Conservation (phyloP, 2,113 vertebrate species). For the Oreotrochilus melanogaster region DNA sequence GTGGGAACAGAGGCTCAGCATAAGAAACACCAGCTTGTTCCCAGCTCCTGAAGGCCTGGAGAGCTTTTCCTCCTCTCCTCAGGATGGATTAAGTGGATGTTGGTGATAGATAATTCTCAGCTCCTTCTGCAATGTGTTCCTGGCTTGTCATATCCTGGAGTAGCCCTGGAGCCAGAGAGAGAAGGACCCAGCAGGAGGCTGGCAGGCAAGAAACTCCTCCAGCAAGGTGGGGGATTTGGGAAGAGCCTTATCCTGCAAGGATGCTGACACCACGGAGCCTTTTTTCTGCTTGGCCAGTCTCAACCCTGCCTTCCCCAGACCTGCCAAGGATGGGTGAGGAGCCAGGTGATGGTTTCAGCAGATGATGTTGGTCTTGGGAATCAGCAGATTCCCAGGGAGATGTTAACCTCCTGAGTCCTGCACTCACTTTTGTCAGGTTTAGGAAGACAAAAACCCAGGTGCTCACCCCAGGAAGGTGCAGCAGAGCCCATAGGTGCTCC, state of each 20-base stretch:
- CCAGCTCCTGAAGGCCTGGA: constrained; percentile 58
- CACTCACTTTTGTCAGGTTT: neutral
- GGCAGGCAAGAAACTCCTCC: neutral
- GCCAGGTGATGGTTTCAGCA: neutral
- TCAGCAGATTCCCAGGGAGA: neutral
- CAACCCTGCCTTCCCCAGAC: fast-evolving
- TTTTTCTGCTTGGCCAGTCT: neutral
- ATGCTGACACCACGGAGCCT: neutral
- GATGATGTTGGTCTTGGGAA: neutral
- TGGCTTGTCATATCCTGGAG: constrained; percentile 31
- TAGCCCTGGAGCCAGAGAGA: neutral
- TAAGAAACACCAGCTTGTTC: constrained; percentile 27
- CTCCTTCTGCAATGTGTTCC: constrained; percentile 50
- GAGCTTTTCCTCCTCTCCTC: constrained; percentile 35
- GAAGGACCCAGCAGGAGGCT: neutral
- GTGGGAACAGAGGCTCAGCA: constrained; percentile 56
- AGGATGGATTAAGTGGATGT: constrained; percentile 67
- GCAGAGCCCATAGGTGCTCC: neutral
- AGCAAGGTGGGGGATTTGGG: neutral
- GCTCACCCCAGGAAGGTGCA: neutral
- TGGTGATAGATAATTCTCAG: constrained; percentile 61
- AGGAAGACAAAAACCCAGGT: neutral
- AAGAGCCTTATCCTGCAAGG: neutral
- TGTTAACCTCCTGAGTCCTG: neutral
- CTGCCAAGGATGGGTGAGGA: neutral